Evolutionary conservation across 2,113 vertebrate species (phyloP), one percentile per base, ranked within the genome.

Genomic region (Bostrychus sinensis): DNA sequence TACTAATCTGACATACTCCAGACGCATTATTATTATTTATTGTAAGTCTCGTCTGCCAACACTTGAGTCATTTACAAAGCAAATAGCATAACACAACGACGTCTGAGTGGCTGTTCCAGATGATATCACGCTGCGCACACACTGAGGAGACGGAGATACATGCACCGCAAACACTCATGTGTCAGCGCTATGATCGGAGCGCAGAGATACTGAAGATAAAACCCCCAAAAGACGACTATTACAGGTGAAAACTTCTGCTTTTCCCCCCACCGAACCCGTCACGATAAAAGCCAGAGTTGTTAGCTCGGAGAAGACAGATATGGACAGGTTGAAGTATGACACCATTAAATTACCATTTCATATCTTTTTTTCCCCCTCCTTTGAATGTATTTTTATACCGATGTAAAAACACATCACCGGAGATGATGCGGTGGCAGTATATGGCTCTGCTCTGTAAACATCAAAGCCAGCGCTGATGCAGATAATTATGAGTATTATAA

Each of bases 401-500:
- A n/a, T 16, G 23, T 7, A 28, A 28, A 28, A 28, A 28, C 23
- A 51, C 23, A 45, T 48, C 20, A 26, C 19, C 16, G 23, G 23
- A 66, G 48, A 66, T 34, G 9, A 70, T 66, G 36, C 41, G 34
- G 20, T 46, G 45, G 28, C 23, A 36, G 61, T 20, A 25, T 12
- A 20, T 19, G 12, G 60, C 64, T 39, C 68, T 75, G 38, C 55
- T 19, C 46, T 32, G 54, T 72, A 61, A 55, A 78, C 70, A 75
- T 86, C 84, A 83, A 81, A 72, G 67, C 12, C 37, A 7, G 26
- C 56, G 60, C 56, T 72, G 77, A 78, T 80, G 72, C 51, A 62
- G 55, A 76, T 71, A 81, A 77, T 84, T 80, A 77, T 65, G 39
- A 69, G 73, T 63, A 71, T 76, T 74, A 82, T 48, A 74, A n/a